Evolutionary conservation across 2,888 invertebrate genomes (phyloP).

Genomic region (Drosophila melanosoma): DNA sequence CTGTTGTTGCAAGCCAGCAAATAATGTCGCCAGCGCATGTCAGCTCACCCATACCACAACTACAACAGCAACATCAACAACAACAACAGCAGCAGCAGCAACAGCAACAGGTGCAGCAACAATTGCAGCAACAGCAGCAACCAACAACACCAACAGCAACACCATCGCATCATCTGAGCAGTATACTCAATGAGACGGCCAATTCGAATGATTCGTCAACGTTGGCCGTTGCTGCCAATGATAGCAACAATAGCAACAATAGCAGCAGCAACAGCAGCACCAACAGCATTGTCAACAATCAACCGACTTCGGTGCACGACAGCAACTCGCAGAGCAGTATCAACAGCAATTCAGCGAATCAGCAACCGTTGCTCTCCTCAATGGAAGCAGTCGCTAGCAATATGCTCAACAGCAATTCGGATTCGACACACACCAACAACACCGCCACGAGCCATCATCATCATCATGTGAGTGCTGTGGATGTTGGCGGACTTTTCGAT

Average conservation of each 20-base stretch:
- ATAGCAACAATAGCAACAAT: constrained; percentile 84
- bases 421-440: constrained; percentile 67
- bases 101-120: constrained; percentile 57
- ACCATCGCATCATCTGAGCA: constrained; percentile 78
- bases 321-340: constrained; percentile 85
- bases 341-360: constrained; percentile 77
- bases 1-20: constrained; percentile 44
- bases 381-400: constrained; percentile 62
- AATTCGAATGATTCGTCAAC: constrained; percentile 85
- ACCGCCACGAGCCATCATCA: constrained; percentile 7
- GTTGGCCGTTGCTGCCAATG: constrained; percentile 82
- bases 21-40: constrained; percentile 66
- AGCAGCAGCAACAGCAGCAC: constrained; percentile 84
- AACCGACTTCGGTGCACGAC: constrained; percentile 84
- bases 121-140: constrained; percentile 59
- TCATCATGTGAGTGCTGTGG: constrained; percentile 66
- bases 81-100: constrained; percentile 56
- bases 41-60: constrained; percentile 58
- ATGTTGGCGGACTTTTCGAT: constrained; percentile 77
- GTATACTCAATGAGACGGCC: constrained; percentile 83
- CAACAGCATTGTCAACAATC: constrained; percentile 84
- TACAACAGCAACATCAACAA: constrained; percentile 60
- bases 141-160: constrained; percentile 71
- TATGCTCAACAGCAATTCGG: constrained; percentile 82
- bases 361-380: constrained; percentile 72